These are phyloP conservation scores for Plebejus anna DNA, from an alignment of 2,888 invertebrate genomes.

Conservation along the genomic window DNA sequence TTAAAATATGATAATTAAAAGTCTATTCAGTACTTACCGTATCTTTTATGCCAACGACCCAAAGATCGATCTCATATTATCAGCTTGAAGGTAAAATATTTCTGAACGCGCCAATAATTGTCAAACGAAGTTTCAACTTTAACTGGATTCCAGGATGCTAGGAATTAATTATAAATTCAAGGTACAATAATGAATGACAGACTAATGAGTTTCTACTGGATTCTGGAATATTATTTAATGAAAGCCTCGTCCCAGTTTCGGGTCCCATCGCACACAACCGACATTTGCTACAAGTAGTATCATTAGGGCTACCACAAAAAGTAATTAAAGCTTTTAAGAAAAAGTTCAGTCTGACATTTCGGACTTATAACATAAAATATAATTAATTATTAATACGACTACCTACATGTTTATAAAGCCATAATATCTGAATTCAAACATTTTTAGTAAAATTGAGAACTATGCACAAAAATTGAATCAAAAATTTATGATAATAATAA, in stretches of 20 bases:
- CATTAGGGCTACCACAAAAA: conserved; percentile 15
- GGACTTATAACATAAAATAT: too few relatives aligned
- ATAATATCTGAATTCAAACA: too few relatives aligned
- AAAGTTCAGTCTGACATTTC: background rate
- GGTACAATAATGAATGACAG: conserved; percentile 10
- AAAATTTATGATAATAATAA: too few relatives aligned
- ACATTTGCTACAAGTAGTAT: conserved; percentile 24
- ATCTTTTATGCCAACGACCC: background rate
- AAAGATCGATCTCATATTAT: background rate
- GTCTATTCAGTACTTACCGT: too few relatives aligned
- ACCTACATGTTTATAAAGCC: too few relatives aligned
- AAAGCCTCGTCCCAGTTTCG: conserved; percentile 24
- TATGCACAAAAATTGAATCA: too few relatives aligned
- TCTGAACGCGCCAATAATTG: background rate
- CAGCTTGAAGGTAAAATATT: background rate
- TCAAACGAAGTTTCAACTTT: background rate
- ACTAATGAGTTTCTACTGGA: conserved; percentile 27
- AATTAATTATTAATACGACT: too few relatives aligned
- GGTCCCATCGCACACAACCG: conserved; percentile 25
- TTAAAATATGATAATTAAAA: too few relatives aligned
- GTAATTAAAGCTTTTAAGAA: background rate
- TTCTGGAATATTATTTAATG: conserved; percentile 24
- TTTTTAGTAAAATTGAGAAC: too few relatives aligned
- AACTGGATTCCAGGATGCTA: conserved; percentile 9
- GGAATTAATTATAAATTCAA: conserved; percentile 7